Evolutionary conservation across 2,888 invertebrate species (phyloP), one percentile per base, ranked within the genome.

Genomic region (Bellardia bayeri): DNA sequence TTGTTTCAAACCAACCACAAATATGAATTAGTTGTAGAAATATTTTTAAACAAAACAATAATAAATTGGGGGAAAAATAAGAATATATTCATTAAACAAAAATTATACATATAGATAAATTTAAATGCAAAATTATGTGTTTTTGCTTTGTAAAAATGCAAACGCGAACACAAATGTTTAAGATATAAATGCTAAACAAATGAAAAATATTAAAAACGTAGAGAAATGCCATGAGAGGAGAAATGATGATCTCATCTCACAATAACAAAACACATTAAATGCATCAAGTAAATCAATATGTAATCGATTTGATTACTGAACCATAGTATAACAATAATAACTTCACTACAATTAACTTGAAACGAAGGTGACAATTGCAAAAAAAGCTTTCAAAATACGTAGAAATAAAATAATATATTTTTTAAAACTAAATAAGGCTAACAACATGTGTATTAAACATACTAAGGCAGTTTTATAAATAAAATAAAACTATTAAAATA

Each of bases 201-300:
- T 75, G 63, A 51, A 75, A 75, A 81, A 79, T 63, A 40, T 45
- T 69, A 30, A 56, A 76, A 16, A 51, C 23, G 23, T 61, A 54
- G 33, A 13, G 49, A 63, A 63, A 37, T 72, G 0, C 23, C 0
- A 23, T 23, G 23, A 23, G 13, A 72, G 30, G 49, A 51, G 16
- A 51, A 71, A 37, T 37, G 37, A 85, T 85, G 85, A 85, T 80
- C 75, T 85, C 83, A 83, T 71, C 82, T n/a, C n/a, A 45, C 51
- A 68, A 14, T 23, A 51, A 3, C 33, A 14, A 13, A 54, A 23
- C 9, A 42, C 2, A 11, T 40, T 8, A 37, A 71, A 64, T n/a
- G 3, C 45, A 16, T 5, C n/a, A 49, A 63, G 42, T 42, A 58
- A 37, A 45, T n/a, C 9, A 56, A 23, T 64, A 13, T 80, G 45